Base-by-base conservation (phyloP, 2,888 invertebrate species). In the Adelognathus sp. region DNA sequence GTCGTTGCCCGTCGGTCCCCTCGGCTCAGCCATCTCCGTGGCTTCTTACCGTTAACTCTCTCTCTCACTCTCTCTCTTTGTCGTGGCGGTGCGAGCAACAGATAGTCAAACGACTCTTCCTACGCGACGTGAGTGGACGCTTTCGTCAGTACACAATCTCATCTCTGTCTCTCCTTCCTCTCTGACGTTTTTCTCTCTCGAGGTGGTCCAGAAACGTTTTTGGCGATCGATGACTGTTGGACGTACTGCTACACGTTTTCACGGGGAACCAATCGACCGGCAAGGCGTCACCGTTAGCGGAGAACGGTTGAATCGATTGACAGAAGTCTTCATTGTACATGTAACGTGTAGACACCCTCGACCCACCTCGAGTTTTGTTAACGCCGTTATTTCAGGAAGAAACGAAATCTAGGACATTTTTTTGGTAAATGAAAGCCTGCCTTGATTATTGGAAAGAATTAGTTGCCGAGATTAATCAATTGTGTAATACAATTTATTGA, bases 21-120 rank as follows among this genome's bases (percentile, higher is more conserved):
- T 9, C 21, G 36, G 1, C 9, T 4, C 9, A 36, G 11, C 16
- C 5, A 14, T 54, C 33, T 9, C 54, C 27, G 39, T 41, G n/a
- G 27, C 16, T 31, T 44, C 41, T 61, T 46, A 76, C 71, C 76
- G 71, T 72, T 76, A 60, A 54, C 36, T 71, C 76, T 60, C 58
- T 33, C 54, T 54, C 46, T 64, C 50, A 64, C 61, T 69, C 41
- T n/a, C 46, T 39, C 1, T 7, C 63, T 29, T 27, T 18, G 27
- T 31, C 29, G 14, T 39, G 39, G 18, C 29, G 7, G 63, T 18
- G 16, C 44, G 7, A 18, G 21, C 21, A 16, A n/a, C 24, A 27
- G 24, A 63, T 29, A 24, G 58, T 64, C 56, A 36, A 64, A 39
- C n/a, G 58, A 27, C 31, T 44, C 18, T 31, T 21, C 24, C 36